Base-by-base conservation (phyloP, 2,888 invertebrate genomes). In the Apantesis nais region DNA sequence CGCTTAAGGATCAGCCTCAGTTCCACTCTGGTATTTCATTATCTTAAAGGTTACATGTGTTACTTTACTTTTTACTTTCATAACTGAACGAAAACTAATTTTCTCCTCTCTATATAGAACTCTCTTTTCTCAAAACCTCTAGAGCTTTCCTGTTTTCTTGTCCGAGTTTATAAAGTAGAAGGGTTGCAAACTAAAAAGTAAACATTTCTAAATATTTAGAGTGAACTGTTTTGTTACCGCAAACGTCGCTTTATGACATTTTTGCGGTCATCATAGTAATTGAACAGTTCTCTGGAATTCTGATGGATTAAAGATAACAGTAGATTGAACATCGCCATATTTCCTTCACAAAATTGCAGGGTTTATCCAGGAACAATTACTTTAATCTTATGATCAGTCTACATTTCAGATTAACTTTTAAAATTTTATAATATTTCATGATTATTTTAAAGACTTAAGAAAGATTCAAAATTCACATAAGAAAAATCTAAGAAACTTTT, bases 161-260 rank as follows among this genome's bases (percentile, higher is more conserved):
- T 0, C 0, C 5, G 19, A 9, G 52, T 29, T 55, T 55, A 55
- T 25, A 55, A 25, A 55, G 25, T 25, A 25, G n/a, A 11, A 39
- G 12, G 11, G 11, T 39, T 19, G 1, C 44, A 44, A n/a, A 44
- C 14, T 0, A 0, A 44, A 58, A 2, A 58, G 16, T 58, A 14
- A 58, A 58, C 2, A 39, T 39, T 25, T 37, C 58, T 0, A 19
- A 37, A 58, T 58, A 8, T 41, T 44, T 29, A 41, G 29, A 67
- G 69, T 72, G 66, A 73, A 72, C 85, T 65, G 84, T 78, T 81
- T 79, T 73, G 71, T 79, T 63, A 73, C 85, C 84, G 71, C 83
- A 78, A 77, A 79, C 71, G 71, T 69, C 62, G 71, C 72, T 67
- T 70, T 67, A 68, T 71, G 71, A 68, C 70, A 78, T 44, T 71